Evolutionary conservation across 2,113 vertebrate genomes (phyloP).

Genomic region (Camelus bactrianus): DNA sequence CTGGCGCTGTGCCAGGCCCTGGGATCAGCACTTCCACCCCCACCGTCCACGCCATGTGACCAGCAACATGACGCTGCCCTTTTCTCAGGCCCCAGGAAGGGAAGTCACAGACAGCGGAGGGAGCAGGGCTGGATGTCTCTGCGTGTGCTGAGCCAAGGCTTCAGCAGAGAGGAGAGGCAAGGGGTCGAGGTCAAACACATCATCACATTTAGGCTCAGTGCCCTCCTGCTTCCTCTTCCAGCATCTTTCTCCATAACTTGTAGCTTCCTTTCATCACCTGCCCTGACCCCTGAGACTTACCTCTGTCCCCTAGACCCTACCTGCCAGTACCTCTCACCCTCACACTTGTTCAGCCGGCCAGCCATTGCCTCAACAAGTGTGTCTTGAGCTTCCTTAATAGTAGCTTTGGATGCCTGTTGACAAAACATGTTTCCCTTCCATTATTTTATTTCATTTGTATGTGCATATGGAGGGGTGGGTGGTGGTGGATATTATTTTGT

Average conservation of each 20-base stretch:
- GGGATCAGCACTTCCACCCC: background rate
- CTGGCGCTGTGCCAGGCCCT: background rate
- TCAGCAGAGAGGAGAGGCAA: background rate
- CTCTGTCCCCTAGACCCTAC: background rate
- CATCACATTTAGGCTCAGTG: background rate
- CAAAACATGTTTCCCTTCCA: conserved; percentile 7
- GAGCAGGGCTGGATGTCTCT: background rate
- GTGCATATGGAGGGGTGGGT: too few species aligned
- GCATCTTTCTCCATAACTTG: background rate
- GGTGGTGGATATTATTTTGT: background rate
- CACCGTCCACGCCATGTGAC: rapidly evolving
- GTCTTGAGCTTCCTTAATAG: background rate
- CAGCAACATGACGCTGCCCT: background rate
- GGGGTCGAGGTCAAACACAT: rapidly evolving
- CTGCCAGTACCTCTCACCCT: background rate
- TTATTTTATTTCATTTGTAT: background rate
- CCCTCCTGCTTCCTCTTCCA: background rate
- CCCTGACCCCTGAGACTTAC: background rate
- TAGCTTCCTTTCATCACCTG: too few species aligned
- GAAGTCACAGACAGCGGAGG: background rate
- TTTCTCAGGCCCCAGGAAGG: background rate
- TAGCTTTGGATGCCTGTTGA: background rate
- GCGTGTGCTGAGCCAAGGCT: background rate
- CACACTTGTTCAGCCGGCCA: background rate
- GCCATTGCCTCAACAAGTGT: background rate